These are phyloP conservation scores for Rhingia campestris DNA, from an alignment of 2,888 invertebrate genomes.

Conservation along the genomic window DNA sequence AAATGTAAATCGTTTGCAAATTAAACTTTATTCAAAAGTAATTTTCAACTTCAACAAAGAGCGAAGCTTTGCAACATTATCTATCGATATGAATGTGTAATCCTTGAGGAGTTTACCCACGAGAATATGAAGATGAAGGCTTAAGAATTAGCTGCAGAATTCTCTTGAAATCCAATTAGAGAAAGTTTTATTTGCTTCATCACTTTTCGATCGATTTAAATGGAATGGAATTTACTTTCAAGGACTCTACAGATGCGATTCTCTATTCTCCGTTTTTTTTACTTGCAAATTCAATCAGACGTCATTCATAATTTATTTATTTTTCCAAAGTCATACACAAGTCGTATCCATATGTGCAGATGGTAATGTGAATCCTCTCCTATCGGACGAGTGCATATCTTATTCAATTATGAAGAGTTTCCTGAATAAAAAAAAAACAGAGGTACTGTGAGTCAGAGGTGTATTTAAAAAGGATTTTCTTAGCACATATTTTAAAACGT, in stretches of 20 bases:
- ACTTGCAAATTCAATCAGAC: conserved; percentile 68
- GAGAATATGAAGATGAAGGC: not conserved
- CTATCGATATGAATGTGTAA: conserved; percentile 5
- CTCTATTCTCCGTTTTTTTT: conserved; percentile 2
- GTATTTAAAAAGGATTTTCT: not conserved
- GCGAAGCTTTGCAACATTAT: not conserved
- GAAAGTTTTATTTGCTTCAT: conserved; percentile 69
- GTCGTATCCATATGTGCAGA: not conserved
- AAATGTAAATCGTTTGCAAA: conserved; percentile 23
- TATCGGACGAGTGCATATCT: conserved; percentile 19
- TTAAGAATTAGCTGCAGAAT: conserved; percentile 49
- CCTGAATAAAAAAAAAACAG: not conserved
- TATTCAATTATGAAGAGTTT: conserved; percentile 18
- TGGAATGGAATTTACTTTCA: conserved; percentile 24
- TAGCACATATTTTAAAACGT: too few relatives aligned
- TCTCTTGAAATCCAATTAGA: conserved; percentile 69
- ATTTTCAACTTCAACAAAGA: not conserved
- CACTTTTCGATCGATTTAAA: conserved; percentile 57
- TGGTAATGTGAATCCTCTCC: conserved; percentile 23
- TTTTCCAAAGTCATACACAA: conserved; percentile 33
- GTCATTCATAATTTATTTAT: conserved; percentile 67
- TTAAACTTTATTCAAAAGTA: conserved; percentile 7
- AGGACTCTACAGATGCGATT: conserved; percentile 44
- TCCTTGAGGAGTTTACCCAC: conserved; percentile 8
- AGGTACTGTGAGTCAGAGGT: conserved; percentile 23